Percentiles rank a stretch among this genome's conserved stretches.
phyloP scores from a whole-genome alignment of 2,888 invertebrate species.

The Amorpha juglandis region DNA sequence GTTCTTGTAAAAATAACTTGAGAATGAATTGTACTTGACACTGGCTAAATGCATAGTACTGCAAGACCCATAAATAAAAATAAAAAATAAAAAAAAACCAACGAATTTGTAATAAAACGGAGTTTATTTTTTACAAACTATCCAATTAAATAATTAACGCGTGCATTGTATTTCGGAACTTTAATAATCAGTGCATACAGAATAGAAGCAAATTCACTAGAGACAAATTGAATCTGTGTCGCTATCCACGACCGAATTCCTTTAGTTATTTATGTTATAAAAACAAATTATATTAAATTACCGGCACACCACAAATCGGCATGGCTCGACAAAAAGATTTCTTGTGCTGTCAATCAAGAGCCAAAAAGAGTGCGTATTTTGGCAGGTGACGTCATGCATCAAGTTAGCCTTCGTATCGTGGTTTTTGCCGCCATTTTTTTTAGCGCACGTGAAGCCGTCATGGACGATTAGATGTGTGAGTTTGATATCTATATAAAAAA shows the following conservation, averaged over 20 bases:
- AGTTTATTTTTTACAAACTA: too few species aligned
- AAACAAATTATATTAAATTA: slow-evolving; percentile 14
- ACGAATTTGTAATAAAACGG: too few species aligned
- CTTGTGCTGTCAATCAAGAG: slow-evolving; percentile 32
- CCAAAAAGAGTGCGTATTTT: slow-evolving; percentile 26
- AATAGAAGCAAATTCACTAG: neutral
- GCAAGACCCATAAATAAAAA: too few species aligned
- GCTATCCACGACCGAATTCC: neutral
- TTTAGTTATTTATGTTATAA: neutral
- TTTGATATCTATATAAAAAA: slow-evolving; percentile 21
- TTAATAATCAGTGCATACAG: too few species aligned
- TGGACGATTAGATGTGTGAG: slow-evolving; percentile 25
- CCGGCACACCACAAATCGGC: slow-evolving; percentile 8
- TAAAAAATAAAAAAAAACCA: too few species aligned
- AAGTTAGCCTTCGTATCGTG: slow-evolving; percentile 21
- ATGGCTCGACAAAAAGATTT: slow-evolving; percentile 20
- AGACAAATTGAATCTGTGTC: neutral
- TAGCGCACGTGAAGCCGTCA: slow-evolving; percentile 17
- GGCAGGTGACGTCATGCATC: slow-evolving; percentile 16
- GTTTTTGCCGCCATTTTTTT: slow-evolving; percentile 24
- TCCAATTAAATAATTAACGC: too few species aligned
- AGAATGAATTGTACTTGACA: too few species aligned
- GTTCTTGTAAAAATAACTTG: too few species aligned
- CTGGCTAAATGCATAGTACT: too few species aligned
- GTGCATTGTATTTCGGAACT: too few species aligned